Evolutionary conservation across 2,113 vertebrate species (phyloP).

Genomic region (Xenopus laevis): DNA sequence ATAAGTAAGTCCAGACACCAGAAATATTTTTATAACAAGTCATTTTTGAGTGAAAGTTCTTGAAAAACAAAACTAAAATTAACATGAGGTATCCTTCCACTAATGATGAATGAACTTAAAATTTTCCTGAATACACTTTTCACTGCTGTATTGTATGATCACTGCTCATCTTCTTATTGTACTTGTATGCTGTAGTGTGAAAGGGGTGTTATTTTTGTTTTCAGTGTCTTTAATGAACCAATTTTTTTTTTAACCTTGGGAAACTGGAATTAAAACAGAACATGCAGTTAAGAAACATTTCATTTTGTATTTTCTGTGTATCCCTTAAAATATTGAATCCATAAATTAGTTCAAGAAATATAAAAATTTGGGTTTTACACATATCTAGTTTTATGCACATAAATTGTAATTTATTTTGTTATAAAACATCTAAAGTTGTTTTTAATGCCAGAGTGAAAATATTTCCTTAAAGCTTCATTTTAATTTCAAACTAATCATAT

Average conservation of each 20-base stretch:
- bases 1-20: conserved; percentile 67
- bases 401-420: conserved; percentile 69
- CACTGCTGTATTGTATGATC: conserved; percentile 41
- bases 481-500: conserved; percentile 52
- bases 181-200: conserved; percentile 54
- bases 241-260: conserved; percentile 72
- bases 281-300: conserved; percentile 63
- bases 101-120: conserved; percentile 45
- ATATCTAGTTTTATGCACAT: conserved; percentile 60
- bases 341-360: conserved; percentile 40
- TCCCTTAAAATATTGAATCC: conserved; percentile 68
- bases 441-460: conserved; percentile 33
- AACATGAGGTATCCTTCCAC: conserved; percentile 74
- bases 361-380: conserved; percentile 63
- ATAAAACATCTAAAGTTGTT: conserved; percentile 59
- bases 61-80: conserved; percentile 67
- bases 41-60: conserved; percentile 72
- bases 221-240: conserved; percentile 61
- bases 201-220: conserved; percentile 68
- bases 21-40: conserved; percentile 83
- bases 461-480: conserved; percentile 31
- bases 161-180: conserved; percentile 38
- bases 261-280: conserved; percentile 74
- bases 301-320: conserved; percentile 63
- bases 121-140: conserved; percentile 21